phyloP scores from a whole-genome alignment of 2,888 invertebrate genomes.

The Sinhomidia bicolor region DNA sequence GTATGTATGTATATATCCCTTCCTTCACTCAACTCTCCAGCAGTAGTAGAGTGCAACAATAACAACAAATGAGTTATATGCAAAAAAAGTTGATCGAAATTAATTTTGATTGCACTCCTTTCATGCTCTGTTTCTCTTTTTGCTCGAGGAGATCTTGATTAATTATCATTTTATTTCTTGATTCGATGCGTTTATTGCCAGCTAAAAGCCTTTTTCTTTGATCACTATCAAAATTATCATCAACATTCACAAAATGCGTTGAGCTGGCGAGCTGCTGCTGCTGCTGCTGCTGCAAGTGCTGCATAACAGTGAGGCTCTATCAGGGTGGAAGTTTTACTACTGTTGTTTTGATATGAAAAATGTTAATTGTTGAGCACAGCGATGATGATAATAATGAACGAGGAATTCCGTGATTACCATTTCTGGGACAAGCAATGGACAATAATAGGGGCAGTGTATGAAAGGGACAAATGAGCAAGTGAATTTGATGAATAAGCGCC shows the following conservation, averaged over 20 bases:
- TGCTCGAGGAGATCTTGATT: slow-evolving; percentile 30
- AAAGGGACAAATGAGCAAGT: background rate
- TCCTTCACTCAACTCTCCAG: too few relatives aligned
- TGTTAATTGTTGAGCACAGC: background rate
- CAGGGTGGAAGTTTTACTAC: background rate
- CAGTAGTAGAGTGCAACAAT: too few relatives aligned
- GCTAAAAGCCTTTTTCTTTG: slow-evolving; percentile 11
- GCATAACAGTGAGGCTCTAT: background rate
- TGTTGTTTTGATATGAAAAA: background rate
- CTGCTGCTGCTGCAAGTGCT: background rate
- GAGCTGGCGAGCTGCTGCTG: background rate
- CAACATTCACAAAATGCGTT: background rate
- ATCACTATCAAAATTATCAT: background rate
- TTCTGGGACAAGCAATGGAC: slow-evolving; percentile 1
- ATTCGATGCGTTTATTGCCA: slow-evolving; percentile 23
- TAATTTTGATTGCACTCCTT: slow-evolving; percentile 21
- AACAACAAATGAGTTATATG: background rate
- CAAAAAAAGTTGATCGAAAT: background rate
- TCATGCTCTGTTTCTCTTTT: background rate
- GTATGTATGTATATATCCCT: background rate
- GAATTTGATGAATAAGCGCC: too few relatives aligned
- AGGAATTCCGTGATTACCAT: slow-evolving; percentile 42
- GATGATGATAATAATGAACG: background rate
- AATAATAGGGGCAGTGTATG: background rate
- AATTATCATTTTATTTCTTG: slow-evolving; percentile 24